Evolutionary conservation across 2,797 vertebrate genomes (phyloP).

Genomic region (Manis crassicaudata): DNA sequence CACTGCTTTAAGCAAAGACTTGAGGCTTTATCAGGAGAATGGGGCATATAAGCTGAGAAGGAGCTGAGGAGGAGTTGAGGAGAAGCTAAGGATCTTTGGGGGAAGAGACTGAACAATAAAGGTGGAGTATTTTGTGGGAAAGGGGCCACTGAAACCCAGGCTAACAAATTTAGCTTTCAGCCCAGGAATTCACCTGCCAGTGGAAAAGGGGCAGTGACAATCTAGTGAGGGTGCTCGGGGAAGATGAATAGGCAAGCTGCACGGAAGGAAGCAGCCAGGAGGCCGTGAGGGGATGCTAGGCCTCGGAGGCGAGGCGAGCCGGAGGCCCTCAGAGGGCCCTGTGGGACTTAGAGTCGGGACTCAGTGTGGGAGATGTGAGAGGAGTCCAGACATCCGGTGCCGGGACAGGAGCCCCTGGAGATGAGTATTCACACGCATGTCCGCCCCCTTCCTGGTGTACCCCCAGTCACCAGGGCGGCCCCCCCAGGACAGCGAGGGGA

Average conservation of each 20-base stretch:
- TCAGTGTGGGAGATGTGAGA: background rate
- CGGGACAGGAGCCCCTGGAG: background rate
- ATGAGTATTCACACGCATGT: background rate
- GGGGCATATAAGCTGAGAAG: background rate
- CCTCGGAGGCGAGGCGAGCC: background rate
- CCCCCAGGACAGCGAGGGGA: background rate
- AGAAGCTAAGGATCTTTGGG: background rate
- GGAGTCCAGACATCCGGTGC: background rate
- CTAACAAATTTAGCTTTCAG: background rate
- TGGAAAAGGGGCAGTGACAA: background rate
- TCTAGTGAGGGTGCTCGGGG: background rate
- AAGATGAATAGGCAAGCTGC: background rate
- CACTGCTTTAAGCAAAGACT: background rate
- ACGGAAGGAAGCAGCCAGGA: too few relatives aligned
- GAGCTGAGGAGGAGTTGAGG: background rate
- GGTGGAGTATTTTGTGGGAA: background rate
- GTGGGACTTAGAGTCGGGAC: background rate
- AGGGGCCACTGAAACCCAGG: background rate
- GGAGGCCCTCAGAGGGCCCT: background rate
- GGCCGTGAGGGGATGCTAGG: background rate
- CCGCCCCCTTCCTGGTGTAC: background rate
- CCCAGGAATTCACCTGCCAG: background rate
- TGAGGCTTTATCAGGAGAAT: background rate
- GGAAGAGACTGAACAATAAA: background rate
- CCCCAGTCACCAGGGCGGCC: background rate